Evolutionary conservation across 2,888 invertebrate species (phyloP), one percentile per base, ranked within the genome.

Genomic region (Apodemia mormo): DNA sequence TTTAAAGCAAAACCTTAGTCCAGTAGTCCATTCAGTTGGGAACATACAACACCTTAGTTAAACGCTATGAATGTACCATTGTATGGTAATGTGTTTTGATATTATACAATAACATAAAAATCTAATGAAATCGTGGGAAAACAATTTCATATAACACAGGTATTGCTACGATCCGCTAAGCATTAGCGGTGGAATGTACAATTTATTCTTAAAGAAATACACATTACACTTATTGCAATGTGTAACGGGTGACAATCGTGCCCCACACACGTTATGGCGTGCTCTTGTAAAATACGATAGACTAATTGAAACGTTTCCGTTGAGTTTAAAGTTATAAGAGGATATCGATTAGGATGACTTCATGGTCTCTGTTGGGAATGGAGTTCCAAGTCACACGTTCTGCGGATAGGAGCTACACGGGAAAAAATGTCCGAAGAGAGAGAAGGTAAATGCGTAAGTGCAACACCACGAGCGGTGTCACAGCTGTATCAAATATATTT

Each of bases 61-160:
- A 61, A 67, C 66, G 68, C 74, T 52, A 61, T 61, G 33, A 30
- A 61, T 61, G 30, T 61, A 12, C 61, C 61, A 61, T 61, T 61
- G 58, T 61, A 61, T 61, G 58, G 10, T 61, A 61, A 61, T 33
- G 30, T 61, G 22, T 61, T 65, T 2, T 65, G n/a, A 65, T 40
- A 43, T 66, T 45, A 66, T 43, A 66, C 29, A 52, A 67, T 70
- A 52, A 69, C 72, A 68, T 69, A 72, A 70, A 75, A 70, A 71
- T 72, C 74, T 77, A 80, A 78, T 71, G 73, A 75, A 80, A 78
- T 84, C 89, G 90, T 90, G 90, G 85, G 90, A 90, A 72, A 88
- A 87, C 87, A 85, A 86, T 88, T 82, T 81, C 76, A 75, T 76
- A 80, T 84, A 86, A 85, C 89, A 90, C 89, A 89, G 87, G 58